Base-by-base conservation (phyloP, 2,888 invertebrate genomes). In the Podabrus alpinus region DNA sequence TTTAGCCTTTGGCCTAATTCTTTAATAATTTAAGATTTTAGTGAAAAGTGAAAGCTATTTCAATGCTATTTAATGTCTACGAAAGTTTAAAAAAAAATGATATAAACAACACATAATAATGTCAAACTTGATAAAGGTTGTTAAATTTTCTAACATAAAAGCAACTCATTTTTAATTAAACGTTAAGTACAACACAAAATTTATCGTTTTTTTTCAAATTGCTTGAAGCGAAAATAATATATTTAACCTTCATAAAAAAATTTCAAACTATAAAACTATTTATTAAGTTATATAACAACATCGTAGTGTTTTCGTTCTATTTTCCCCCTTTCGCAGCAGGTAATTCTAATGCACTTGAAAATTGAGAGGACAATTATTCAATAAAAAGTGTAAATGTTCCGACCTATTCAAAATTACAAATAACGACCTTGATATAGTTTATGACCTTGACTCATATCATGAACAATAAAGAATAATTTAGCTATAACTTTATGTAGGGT, bases 361-460 rank as follows among this genome's bases (percentile, higher is more conserved):
- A 68, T 67, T 70, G 69, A 67, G 70, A 71, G 68, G 60, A 25
- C 74, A 71, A 75, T 75, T 72, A 75, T 69, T 68, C 19, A 75
- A 75, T 75, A 71, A 71, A 75, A 59, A 59, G 71, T 17, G 60
- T 68, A 45, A 74, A 59, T 72, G 25, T 66, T 25, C 68, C 68
- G 66, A 68, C 69, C 66, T 75, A 59, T 68, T 60, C 67, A 61
- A 64, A 59, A 11, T 68, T 16, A 60, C 45, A 61, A 15, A 16
- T n/a, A 59, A n/a, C n/a, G 45, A 45, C 45, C 45, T 45, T 45
- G 45, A 45, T 45, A n/a, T 45, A 45, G 45, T 17, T 45, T 17
- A 25, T 15, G 71, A 68, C 68, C 66, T 67, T 74, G 74, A 71
- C 74, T 74, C 21, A 74, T 66, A 69, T 66, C 15, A 21, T 21